Conservation (phyloP, 2,888 invertebrate species). For the Smittia sp. region DNA sequence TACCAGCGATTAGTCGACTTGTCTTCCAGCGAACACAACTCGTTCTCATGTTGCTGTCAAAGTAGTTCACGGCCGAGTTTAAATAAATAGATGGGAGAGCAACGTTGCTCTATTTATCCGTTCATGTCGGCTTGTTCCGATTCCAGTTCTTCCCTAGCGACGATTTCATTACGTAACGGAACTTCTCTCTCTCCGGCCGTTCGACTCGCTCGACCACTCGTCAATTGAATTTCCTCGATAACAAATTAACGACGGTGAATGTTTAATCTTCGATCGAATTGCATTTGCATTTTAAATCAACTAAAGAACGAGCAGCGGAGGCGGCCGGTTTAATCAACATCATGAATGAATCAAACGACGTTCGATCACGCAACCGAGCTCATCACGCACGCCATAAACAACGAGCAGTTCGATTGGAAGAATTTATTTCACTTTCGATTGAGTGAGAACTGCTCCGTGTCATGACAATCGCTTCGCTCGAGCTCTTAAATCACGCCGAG, state of each 20-base stretch:
- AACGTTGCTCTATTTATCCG: not conserved
- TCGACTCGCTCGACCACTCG: not conserved
- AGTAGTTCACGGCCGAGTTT: too few relatives aligned
- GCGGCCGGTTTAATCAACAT: not conserved
- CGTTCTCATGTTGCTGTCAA: not conserved
- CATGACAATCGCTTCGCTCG: not conserved
- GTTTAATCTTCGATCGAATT: not conserved
- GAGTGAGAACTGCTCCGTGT: not conserved
- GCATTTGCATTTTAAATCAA: not conserved
- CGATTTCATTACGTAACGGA: too few relatives aligned
- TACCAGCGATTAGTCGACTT: not conserved
- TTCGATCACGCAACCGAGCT: not conserved
- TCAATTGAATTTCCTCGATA: not conserved
- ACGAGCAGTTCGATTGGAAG: not conserved
- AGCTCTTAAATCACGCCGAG: not conserved
- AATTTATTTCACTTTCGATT: slow-evolving; percentile 5
- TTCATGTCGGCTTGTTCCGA: not conserved
- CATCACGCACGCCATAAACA: not conserved
- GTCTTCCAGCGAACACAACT: not conserved
- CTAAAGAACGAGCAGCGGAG: not conserved
- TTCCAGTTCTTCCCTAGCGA: not conserved
- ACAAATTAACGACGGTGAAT: not conserved
- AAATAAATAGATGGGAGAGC: too few relatives aligned
- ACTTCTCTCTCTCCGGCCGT: not conserved
- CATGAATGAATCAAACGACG: not conserved